Evolutionary conservation across 2,797 vertebrate species (phyloP).

Genomic region (Menidia menidia): DNA sequence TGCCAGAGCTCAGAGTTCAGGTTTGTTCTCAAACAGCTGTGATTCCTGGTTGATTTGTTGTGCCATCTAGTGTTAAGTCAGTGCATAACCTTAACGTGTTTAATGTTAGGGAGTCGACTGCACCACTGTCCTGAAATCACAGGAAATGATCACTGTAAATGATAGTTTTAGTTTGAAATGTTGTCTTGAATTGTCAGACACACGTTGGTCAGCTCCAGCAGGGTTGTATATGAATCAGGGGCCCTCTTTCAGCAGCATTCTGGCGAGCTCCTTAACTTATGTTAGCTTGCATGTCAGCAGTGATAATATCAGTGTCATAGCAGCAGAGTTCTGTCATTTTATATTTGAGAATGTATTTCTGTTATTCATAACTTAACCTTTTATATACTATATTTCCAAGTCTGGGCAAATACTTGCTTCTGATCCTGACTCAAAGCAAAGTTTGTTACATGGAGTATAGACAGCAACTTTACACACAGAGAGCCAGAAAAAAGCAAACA

Average conservation of each 20-base stretch:
- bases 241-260: background rate
- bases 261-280: background rate
- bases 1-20: background rate
- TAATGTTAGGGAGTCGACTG: background rate
- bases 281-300: background rate
- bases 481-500: background rate
- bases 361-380: background rate
- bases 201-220: background rate
- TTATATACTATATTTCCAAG: background rate
- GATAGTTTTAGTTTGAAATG: background rate
- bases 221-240: background rate
- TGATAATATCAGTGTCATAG: no score
- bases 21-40: background rate
- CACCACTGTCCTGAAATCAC: background rate
- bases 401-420: background rate
- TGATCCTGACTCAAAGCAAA: background rate
- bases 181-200: background rate
- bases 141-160: background rate
- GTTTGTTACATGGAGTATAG: background rate
- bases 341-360: background rate
- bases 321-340: background rate
- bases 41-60: background rate
- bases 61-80: constrained; percentile 58
- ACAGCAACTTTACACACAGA: background rate
- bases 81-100: background rate